Percentiles rank a stretch among this genome's conserved stretches.
Conservation (phyloP, 2,888 invertebrate genomes). For the Aspidiotus rigidus region DNA sequence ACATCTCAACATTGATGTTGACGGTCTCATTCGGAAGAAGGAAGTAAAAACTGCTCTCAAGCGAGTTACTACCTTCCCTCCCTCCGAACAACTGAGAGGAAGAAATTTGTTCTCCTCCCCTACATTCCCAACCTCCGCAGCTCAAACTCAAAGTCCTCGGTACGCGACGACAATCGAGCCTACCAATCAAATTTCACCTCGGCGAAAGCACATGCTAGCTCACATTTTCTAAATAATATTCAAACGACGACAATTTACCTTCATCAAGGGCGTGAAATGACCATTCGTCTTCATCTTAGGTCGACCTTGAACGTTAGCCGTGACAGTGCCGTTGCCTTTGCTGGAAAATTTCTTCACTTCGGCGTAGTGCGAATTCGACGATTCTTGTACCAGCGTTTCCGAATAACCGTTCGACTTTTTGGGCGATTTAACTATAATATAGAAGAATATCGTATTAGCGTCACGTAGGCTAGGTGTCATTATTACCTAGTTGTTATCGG, state of each 20-base stretch:
- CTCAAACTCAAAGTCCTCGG: too few species aligned
- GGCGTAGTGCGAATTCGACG: constrained; percentile 23
- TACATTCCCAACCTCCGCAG: too few species aligned
- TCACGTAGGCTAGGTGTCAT: too few species aligned
- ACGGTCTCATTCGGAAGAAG: too few species aligned
- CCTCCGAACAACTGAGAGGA: too few species aligned
- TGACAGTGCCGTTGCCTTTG: background rate
- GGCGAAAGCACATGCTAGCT: background rate
- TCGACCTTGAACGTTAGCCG: constrained; percentile 30
- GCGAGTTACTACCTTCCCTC: too few species aligned
- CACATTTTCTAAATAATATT: background rate
- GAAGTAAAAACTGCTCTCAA: too few species aligned
- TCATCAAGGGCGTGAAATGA: constrained; percentile 57
- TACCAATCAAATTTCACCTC: too few species aligned
- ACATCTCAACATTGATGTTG: too few species aligned
- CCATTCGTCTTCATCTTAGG: constrained; percentile 49
- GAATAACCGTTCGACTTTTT: constrained; percentile 31
- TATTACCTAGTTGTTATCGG: too few species aligned
- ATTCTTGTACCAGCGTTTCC: constrained; percentile 21
- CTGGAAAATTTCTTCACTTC: constrained; percentile 26
- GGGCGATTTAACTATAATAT: constrained; percentile 21
- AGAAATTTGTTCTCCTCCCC: too few species aligned
- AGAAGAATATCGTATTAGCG: background rate
- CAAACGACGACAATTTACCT: constrained; percentile 42
- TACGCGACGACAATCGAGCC: too few species aligned